Evolutionary conservation across 1,140 invertebrate species (phyloP), one percentile per base, ranked within the genome.

Genomic region (Stenopsyche tienmushanensis): DNA sequence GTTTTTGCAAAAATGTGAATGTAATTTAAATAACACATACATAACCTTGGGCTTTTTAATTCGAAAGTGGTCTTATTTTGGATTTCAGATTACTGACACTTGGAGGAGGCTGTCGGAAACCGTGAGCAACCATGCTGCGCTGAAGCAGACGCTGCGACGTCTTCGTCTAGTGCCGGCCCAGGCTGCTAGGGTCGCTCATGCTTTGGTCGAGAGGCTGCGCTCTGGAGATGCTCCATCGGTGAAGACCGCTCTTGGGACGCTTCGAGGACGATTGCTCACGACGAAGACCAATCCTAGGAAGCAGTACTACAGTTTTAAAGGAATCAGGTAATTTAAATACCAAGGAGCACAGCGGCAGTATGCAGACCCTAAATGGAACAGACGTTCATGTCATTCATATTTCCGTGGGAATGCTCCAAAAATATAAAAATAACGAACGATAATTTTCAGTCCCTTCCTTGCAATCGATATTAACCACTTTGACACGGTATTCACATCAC

Each of bases 231-330:
- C 75, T 47, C 81, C 72, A 53, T 54, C 78, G 1, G 75, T 82
- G 9, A 69, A 71, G 39, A 83, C 82, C 1, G 72, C 75, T 10
- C 62, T 79, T 23, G 83, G 83, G n/a, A 76, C 79, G 39, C 71
- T 84, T 41, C 73, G 83, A 1, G 83, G 83, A 7, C 73, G 83
- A 20, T 74, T 78, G 24, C 78, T 83, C 7, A 73, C 80, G 15
- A 80, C 82, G 3, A 78, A 83, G 49, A 84, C 82, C 0, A 75
- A 76, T 0, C 75, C 78, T 17, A 74, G 79, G 34, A 80, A 76
- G 1, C 77, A 82, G 0, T 84, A 83, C 66, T 84, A 83, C 63
- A 83, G 83, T 58, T 84, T 84, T 71, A 83, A 83, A 71, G 83
- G 83, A 1, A 82, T 84, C 49, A 80, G 83, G 72, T 84, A 77